A percentile compares a stretch with the other conserved stretches of the same genome.
These are phyloP conservation scores for Cephus cinctus DNA, from an alignment of 1,140 invertebrate species.

Conservation along the genomic window DNA sequence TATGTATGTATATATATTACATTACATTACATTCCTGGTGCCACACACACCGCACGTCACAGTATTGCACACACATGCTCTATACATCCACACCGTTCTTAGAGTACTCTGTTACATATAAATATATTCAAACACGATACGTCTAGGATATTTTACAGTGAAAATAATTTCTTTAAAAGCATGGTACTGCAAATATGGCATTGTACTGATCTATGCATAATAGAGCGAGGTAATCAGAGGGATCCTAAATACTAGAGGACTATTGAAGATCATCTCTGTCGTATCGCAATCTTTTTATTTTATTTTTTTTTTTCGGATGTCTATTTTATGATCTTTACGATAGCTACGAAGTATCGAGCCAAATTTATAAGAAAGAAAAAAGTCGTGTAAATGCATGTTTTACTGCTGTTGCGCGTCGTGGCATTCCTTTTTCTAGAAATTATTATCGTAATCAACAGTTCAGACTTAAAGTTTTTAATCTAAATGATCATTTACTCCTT, in stretches of 20 bases:
- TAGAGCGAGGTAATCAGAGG: too few relatives aligned
- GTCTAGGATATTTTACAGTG: background rate
- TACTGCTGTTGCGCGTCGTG: too few relatives aligned
- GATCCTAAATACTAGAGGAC: too few relatives aligned
- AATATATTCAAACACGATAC: conserved; percentile 24
- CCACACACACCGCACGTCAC: conserved; percentile 35
- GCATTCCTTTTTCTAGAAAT: too few relatives aligned
- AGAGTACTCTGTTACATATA: conserved; percentile 24
- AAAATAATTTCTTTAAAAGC: conserved; percentile 9
- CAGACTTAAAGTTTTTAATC: too few relatives aligned
- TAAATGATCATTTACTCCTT: too few relatives aligned
- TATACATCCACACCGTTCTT: conserved; percentile 32
- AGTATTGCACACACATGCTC: conserved; percentile 44
- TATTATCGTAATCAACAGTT: too few relatives aligned
- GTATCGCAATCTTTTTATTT: conserved; percentile 11
- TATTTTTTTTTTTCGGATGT: conserved; percentile 15
- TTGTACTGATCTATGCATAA: background rate
- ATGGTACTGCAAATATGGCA: conserved; percentile 11
- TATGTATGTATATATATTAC: conserved; percentile 18
- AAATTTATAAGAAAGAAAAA: too few relatives aligned
- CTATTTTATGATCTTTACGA: too few relatives aligned
- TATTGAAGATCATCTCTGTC: too few relatives aligned
- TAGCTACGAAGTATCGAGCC: too few relatives aligned
- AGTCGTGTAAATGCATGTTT: too few relatives aligned
- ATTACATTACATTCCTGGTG: conserved; percentile 52